Evolutionary conservation across 1,140 invertebrate species (phyloP), one percentile per base, ranked within the genome.

Genomic region (Acyrthosiphon pisum): DNA sequence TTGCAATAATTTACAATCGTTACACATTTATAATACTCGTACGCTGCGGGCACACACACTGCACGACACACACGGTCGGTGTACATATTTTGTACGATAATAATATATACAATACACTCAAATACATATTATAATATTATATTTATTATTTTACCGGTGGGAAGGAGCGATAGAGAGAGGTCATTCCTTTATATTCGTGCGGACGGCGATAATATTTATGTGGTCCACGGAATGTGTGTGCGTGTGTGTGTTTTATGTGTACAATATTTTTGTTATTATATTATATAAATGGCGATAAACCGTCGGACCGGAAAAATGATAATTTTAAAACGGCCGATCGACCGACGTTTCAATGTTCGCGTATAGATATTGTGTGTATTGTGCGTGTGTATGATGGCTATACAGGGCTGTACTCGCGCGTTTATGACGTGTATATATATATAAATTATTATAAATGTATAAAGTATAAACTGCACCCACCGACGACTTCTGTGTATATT

Each of bases 1-100:
- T 92, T 83, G 91, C 91, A 9, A 92, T 81, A 50, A 92, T 91
- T 91, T 37, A 76, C 68, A n/a, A 91, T 91, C 68, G 90, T 83
- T 91, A 91, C 68, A 91, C 90, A 83, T 91, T 91, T 83, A 91
- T 83, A 91, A 48, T 68, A 46, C 60, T 76, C 30, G 30, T n/a
- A 30, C 14, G 6, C 87, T 6, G 18, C 87, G 37, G 6, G 0
- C 84, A n/a, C 84, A n/a, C 84, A 20, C 44, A 41, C 41, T 41
- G 41, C 41, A 41, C 41, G 41, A 41, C 3, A 87, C 84, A 87
- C 14, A 46, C 26, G 44, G 4, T 37, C 8, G 9, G 6, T 41
- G 41, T 86, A 30, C 84, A 86, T 41, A 41, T 41, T 86, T 86
- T 86, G 30, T 86, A 60, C 56, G 26, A 44, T 44, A 41, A 41